Percentiles rank a stretch among this genome's conserved stretches.
These are phyloP conservation scores for Hypsopygia costalis DNA, from an alignment of 2,888 invertebrate species.

Conservation along the genomic window DNA sequence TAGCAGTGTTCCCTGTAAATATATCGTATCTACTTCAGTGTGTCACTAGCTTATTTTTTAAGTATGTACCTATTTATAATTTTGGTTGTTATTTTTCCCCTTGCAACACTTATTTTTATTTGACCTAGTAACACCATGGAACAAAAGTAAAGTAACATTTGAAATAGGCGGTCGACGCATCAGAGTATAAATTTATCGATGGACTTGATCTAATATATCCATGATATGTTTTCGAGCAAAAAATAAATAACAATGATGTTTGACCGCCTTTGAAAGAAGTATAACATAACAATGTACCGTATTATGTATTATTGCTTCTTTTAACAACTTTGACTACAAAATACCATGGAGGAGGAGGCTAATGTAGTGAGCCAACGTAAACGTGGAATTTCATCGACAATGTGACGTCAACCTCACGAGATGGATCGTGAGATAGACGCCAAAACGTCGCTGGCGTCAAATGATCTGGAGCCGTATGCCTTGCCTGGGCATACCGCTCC, in stretches of 20 bases:
- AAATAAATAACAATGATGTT: slow-evolving; percentile 23
- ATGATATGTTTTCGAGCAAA: slow-evolving; percentile 50
- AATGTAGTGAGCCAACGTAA: slow-evolving; percentile 21
- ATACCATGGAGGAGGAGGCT: slow-evolving; percentile 5
- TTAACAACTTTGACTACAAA: neutral
- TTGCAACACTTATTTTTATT: slow-evolving; percentile 12
- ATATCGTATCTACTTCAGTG: no score
- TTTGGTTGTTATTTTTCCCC: slow-evolving; percentile 9
- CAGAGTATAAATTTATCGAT: slow-evolving; percentile 21
- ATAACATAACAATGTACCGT: slow-evolving; percentile 17
- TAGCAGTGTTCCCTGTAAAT: no score
- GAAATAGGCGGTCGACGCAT: slow-evolving; percentile 33
- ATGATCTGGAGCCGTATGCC: no score
- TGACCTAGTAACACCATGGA: slow-evolving; percentile 44
- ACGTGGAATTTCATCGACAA: no score
- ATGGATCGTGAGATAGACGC: no score
- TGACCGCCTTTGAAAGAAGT: slow-evolving; percentile 33
- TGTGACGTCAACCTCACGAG: no score
- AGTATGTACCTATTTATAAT: slow-evolving; percentile 17
- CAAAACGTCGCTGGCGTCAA: no score
- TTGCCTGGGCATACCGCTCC: no score
- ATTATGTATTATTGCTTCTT: slow-evolving; percentile 47
- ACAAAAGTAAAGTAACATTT: slow-evolving; percentile 67
- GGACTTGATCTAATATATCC: slow-evolving; percentile 34
- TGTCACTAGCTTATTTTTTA: no score